A percentile compares a stretch with the other conserved stretches of the same genome.
Evolutionary conservation across 2,113 vertebrate species (phyloP).

Genomic region (Xyrauchen texanus): DNA sequence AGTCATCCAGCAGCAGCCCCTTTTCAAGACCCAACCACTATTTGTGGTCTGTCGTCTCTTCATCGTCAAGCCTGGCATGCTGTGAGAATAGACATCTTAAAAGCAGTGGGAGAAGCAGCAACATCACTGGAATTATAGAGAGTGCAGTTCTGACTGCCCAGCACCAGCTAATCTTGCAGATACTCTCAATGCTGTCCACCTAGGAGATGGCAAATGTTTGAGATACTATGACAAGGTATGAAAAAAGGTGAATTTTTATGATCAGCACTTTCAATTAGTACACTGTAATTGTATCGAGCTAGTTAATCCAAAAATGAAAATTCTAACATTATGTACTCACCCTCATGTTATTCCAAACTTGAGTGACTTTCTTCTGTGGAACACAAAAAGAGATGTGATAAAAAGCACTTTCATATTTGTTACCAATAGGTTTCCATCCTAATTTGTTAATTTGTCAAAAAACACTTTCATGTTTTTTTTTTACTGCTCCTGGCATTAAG

Average conservation of each 20-base stretch:
- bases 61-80: slow-evolving; percentile 70
- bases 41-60: slow-evolving; percentile 71
- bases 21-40: slow-evolving; percentile 56
- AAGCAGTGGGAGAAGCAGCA: slow-evolving; percentile 59
- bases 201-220: slow-evolving; percentile 63
- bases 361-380: too few species aligned
- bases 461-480: too few species aligned
- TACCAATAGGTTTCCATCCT: too few species aligned
- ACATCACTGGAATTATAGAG: slow-evolving; percentile 73
- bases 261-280: too few species aligned
- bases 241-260: too few species aligned
- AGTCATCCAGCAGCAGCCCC: slow-evolving; percentile 53
- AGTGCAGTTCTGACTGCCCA: slow-evolving; percentile 67
- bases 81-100: slow-evolving; percentile 66
- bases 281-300: too few species aligned
- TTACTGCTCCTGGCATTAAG: slow-evolving; percentile 74
- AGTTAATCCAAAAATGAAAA: too few species aligned
- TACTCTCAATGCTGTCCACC: slow-evolving; percentile 69
- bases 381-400: too few species aligned
- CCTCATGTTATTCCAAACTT: too few species aligned
- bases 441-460: too few species aligned
- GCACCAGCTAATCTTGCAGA: slow-evolving; percentile 68
- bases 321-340: too few species aligned
- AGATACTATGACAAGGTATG: slow-evolving; percentile 80
- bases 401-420: too few species aligned